Evolutionary conservation across 2,797 vertebrate species (phyloP).

Genomic region (Mormyrus hasselquistii): DNA sequence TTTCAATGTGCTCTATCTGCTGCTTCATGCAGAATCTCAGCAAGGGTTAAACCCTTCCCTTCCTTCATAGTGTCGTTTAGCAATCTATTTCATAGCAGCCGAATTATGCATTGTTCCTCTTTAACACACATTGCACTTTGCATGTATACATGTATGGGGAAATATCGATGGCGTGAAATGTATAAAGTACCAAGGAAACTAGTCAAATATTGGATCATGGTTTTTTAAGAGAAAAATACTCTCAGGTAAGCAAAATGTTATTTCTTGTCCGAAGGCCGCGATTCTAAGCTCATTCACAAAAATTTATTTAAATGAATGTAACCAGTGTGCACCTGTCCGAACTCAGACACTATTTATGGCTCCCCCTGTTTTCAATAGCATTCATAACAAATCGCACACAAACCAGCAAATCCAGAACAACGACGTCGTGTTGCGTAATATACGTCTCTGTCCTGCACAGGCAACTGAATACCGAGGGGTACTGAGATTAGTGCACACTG

Average conservation of each 20-base stretch:
- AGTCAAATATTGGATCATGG: neutral
- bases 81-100: neutral
- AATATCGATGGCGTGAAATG: neutral
- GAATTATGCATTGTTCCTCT: neutral
- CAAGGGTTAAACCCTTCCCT: conserved; percentile 9
- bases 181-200: neutral
- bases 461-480: neutral
- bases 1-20: neutral
- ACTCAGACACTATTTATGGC: neutral
- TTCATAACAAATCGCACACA: neutral
- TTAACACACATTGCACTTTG: neutral
- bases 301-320: neutral
- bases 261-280: neutral
- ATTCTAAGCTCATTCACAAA: neutral
- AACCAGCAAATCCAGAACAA: neutral
- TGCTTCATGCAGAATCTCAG: neutral
- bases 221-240: conserved; percentile 15
- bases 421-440: neutral
- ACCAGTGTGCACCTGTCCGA: neutral
- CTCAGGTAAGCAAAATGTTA: conserved; percentile 7
- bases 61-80: neutral
- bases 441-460: neutral
- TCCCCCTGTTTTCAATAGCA: neutral
- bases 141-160: neutral
- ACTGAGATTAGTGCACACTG: neutral